phyloP scores from a whole-genome alignment of 2,888 invertebrate genomes.

The Resseliella maxima region DNA sequence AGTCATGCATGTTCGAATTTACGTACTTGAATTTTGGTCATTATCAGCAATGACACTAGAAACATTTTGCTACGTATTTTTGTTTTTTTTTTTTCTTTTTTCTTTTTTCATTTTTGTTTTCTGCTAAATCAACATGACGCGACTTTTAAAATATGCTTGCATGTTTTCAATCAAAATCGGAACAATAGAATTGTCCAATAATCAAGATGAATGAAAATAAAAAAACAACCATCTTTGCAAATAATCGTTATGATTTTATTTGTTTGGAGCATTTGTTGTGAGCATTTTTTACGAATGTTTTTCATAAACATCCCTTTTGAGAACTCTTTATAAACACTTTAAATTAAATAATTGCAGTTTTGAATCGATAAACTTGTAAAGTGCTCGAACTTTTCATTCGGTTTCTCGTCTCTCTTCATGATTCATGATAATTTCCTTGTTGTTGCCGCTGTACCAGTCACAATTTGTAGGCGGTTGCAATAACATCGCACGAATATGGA shows the following conservation, averaged over 20 bases:
- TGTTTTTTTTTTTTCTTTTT: no score
- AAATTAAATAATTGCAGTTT: not conserved
- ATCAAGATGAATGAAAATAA: not conserved
- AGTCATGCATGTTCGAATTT: not conserved
- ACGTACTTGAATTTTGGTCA: not conserved
- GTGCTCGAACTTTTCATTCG: not conserved
- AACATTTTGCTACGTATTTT: not conserved
- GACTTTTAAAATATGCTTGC: not conserved
- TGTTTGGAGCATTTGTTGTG: no score
- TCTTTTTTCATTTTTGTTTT: no score
- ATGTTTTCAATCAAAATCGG: not conserved
- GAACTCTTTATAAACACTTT: not conserved
- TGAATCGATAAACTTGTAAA: not conserved
- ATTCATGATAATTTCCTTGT: conserved; percentile 35
- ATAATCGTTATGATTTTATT: no score
- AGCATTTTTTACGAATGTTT: no score
- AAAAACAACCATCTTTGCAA: no score
- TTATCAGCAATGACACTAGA: not conserved
- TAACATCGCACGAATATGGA: not conserved
- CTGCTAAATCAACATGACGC: conserved; percentile 1
- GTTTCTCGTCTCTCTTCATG: not conserved
- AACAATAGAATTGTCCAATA: not conserved
- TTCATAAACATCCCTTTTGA: no score
- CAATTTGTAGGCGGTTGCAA: conserved; percentile 23
- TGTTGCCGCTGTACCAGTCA: conserved; percentile 1